A percentile compares a stretch with the other conserved stretches of the same genome.
These are phyloP conservation scores for Hemaris fuciformis DNA, from an alignment of 2,888 invertebrate species.

Conservation along the genomic window DNA sequence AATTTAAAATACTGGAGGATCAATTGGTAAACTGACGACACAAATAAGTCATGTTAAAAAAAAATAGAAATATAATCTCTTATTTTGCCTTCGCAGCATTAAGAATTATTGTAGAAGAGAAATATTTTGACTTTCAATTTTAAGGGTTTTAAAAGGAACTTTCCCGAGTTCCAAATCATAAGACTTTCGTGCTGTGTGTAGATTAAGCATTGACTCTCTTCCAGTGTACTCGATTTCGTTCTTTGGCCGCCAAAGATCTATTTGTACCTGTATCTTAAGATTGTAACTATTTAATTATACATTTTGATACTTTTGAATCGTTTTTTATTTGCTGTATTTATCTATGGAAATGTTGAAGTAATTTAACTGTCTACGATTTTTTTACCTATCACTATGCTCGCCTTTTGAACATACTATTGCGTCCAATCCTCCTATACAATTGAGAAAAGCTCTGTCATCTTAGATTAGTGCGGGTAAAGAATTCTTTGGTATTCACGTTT, in stretches of 20 bases:
- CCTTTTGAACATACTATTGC: too few relatives aligned
- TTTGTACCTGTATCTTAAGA: conserved; percentile 26
- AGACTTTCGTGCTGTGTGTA: not conserved
- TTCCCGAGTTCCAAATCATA: not conserved
- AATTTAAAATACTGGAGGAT: too few relatives aligned
- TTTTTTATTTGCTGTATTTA: not conserved
- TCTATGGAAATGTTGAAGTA: too few relatives aligned
- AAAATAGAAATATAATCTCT: too few relatives aligned
- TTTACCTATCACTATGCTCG: not conserved
- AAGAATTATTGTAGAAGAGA: not conserved
- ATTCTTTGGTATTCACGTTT: too few relatives aligned
- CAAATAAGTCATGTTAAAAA: too few relatives aligned
- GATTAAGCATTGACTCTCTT: not conserved
- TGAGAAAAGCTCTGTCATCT: too few relatives aligned
- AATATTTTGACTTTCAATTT: not conserved
- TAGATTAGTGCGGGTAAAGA: too few relatives aligned
- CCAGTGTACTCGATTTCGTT: conserved; percentile 10
- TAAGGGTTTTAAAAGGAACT: not conserved
- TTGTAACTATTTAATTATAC: conserved; percentile 8
- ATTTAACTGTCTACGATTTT: too few relatives aligned
- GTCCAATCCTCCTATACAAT: too few relatives aligned
- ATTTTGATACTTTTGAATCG: not conserved
- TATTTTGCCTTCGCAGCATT: too few relatives aligned
- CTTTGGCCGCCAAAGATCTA: conserved; percentile 25
- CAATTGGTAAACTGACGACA: too few relatives aligned